Percentiles rank a stretch among this genome's conserved stretches.
Conservation (phyloP, 2,113 vertebrate genomes). For the Microtus oregoni region DNA sequence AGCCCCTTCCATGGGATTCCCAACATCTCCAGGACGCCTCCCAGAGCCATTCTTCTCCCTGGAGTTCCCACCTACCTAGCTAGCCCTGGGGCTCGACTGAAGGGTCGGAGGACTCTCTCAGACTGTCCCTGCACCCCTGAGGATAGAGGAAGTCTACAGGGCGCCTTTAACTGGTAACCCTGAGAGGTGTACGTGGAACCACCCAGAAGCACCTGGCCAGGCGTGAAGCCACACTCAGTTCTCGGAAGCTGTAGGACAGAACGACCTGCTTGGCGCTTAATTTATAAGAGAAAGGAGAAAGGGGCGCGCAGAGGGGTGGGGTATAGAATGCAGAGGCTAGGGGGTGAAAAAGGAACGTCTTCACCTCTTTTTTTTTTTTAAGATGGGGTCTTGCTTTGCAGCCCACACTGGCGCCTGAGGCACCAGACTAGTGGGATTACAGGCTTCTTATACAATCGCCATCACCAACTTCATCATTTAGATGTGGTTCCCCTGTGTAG, state of each 20-base stretch:
- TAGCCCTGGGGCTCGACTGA: not conserved
- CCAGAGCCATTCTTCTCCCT: fast-evolving
- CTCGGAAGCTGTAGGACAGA: not conserved
- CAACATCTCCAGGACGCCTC: not conserved
- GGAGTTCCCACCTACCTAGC: no score
- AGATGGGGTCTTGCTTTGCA: not conserved
- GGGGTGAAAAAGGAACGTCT: not conserved
- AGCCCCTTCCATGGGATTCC: not conserved
- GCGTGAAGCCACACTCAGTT: not conserved
- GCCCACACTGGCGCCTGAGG: not conserved
- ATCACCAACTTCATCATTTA: not conserved
- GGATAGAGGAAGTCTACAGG: not conserved
- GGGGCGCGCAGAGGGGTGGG: fast-evolving
- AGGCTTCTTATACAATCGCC: not conserved
- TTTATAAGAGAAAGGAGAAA: not conserved
- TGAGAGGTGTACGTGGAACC: not conserved
- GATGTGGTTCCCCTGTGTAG: not conserved
- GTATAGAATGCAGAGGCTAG: not conserved
- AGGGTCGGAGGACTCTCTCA: not conserved
- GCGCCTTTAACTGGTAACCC: no score
- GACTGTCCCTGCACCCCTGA: not conserved
- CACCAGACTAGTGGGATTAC: not conserved
- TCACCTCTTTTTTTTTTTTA: not conserved
- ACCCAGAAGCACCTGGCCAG: not conserved
- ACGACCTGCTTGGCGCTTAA: not conserved